phyloP scores from a whole-genome alignment of 2,797 vertebrate genomes.

The Strix occidentalis region DNA sequence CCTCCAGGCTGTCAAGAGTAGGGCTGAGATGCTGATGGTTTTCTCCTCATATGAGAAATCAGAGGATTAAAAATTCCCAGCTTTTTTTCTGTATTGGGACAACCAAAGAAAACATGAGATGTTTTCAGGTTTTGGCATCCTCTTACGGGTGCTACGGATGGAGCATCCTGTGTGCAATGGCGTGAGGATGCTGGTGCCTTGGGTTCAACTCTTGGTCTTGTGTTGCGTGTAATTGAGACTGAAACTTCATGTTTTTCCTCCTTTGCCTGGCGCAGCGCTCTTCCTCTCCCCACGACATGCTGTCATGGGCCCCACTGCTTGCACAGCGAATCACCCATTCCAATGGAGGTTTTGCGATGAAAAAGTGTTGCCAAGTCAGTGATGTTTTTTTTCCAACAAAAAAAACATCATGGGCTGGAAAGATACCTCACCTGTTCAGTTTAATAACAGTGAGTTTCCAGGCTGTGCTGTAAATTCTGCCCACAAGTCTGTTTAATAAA shows the following conservation, averaged over 20 bases:
- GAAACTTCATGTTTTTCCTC: background rate
- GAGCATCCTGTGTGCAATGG: background rate
- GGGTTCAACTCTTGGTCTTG: background rate
- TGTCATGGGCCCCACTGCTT: rapidly evolving
- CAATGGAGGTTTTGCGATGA: background rate
- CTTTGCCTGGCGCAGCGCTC: no score
- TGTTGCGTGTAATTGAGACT: background rate
- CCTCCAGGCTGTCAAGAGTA: background rate
- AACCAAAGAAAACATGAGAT: background rate
- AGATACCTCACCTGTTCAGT: background rate
- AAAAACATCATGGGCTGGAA: background rate
- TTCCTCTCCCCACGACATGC: background rate
- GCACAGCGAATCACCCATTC: rapidly evolving
- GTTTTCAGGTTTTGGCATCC: background rate
- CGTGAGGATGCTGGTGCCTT: background rate
- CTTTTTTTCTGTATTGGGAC: background rate
- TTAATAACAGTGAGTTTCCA: background rate
- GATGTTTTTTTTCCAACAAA: background rate
- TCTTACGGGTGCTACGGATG: rapidly evolving
- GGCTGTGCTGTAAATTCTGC: background rate
- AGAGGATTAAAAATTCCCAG: background rate
- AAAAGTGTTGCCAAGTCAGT: background rate
- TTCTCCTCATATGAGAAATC: background rate
- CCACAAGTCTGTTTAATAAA: background rate
- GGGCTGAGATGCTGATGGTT: background rate